Conservation (phyloP, 2,888 invertebrate genomes). For the Orthosia incerta region DNA sequence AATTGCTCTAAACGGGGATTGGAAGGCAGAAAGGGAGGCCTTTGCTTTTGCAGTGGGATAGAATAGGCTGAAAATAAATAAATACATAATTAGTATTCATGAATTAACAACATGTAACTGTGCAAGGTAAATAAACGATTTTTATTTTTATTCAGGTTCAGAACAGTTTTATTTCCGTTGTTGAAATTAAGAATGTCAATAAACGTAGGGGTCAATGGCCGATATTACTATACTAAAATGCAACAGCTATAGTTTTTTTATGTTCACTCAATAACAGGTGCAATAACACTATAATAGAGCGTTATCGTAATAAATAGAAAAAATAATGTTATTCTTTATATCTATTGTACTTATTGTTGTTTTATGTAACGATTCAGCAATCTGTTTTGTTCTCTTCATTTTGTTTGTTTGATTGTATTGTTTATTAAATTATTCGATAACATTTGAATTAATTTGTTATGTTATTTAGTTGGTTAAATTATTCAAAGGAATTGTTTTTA, state of each 20-base stretch:
- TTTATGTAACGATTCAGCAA: constrained; percentile 13
- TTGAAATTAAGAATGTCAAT: neutral
- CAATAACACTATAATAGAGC: neutral
- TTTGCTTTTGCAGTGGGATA: too few relatives aligned
- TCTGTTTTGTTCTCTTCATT: constrained; percentile 7
- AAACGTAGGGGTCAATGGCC: neutral
- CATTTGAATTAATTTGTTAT: constrained; percentile 3
- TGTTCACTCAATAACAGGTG: constrained; percentile 1
- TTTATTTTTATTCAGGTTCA: too few relatives aligned
- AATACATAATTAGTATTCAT: too few relatives aligned
- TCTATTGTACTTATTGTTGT: neutral
- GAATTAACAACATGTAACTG: too few relatives aligned
- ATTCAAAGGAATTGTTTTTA: too few relatives aligned
- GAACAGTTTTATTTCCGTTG: too few relatives aligned
- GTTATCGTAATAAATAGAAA: neutral
- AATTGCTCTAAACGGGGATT: too few relatives aligned
- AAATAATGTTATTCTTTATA: constrained; percentile 8
- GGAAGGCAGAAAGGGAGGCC: too few relatives aligned
- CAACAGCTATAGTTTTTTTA: neutral
- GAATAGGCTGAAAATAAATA: too few relatives aligned
- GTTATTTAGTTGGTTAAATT: neutral
- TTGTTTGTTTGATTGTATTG: constrained; percentile 9
- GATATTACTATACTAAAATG: neutral
- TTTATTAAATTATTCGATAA: constrained; percentile 1
- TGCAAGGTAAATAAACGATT: too few relatives aligned